These are phyloP conservation scores for Varroa destructor DNA, from an alignment of 1,140 invertebrate genomes.

Conservation along the genomic window DNA sequence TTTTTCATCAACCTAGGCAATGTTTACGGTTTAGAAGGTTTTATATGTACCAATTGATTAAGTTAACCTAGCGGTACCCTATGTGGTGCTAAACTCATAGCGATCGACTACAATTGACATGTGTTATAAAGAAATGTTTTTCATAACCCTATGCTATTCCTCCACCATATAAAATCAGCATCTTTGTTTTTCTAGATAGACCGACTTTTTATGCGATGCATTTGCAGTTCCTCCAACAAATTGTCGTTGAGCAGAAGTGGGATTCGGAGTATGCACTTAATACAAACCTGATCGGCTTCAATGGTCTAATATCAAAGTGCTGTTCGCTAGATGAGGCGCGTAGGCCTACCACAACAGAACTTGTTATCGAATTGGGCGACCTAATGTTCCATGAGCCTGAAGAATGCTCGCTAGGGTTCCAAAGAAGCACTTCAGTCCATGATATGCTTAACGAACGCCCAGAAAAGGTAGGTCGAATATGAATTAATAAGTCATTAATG, in stretches of 20 bases:
- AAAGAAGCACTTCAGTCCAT: conserved; percentile 18
- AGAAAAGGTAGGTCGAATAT: conserved; percentile 3
- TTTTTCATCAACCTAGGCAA: too few relatives aligned
- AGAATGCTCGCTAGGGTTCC: conserved; percentile 19
- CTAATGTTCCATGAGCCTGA: conserved; percentile 24
- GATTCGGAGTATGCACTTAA: conserved; percentile 21
- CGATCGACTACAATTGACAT: too few relatives aligned
- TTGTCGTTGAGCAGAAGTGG: conserved; percentile 20
- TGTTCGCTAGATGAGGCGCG: conserved; percentile 1
- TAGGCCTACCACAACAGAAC: not conserved
- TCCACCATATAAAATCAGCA: too few relatives aligned
- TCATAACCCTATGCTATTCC: too few relatives aligned
- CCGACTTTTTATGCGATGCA: not conserved
- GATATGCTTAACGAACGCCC: conserved; percentile 26
- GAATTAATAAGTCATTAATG: not conserved
- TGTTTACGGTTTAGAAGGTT: too few relatives aligned
- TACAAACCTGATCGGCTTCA: conserved; percentile 25
- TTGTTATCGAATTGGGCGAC: conserved; percentile 18
- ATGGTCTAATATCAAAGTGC: conserved; percentile 20
- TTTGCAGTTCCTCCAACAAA: conserved; percentile 22
- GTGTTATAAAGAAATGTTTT: too few relatives aligned
- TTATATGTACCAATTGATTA: too few relatives aligned
- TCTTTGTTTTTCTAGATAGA: too few relatives aligned
- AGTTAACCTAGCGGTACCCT: not conserved
- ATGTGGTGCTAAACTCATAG: not conserved